phyloP scores from a whole-genome alignment of 2,888 invertebrate genomes.

The Molorchus minor region DNA sequence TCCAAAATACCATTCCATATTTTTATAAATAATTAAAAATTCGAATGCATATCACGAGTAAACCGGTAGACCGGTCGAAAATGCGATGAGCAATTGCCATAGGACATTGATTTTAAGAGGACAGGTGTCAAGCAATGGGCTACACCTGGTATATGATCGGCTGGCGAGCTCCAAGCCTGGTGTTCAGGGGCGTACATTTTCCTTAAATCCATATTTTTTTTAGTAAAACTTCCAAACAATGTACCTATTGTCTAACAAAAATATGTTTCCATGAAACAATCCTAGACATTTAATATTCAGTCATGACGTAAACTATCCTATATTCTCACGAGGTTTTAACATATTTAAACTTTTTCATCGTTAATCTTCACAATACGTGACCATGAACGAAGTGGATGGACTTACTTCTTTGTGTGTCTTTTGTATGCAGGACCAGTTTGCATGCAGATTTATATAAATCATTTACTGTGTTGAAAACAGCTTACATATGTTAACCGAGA shows the following conservation, averaged over 20 bases:
- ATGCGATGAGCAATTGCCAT: constrained; percentile 57
- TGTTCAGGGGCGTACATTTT: constrained; percentile 46
- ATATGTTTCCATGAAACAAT: too few relatives aligned
- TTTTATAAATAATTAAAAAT: constrained; percentile 15
- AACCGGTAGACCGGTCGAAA: constrained; percentile 52
- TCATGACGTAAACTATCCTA: too few relatives aligned
- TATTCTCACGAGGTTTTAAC: constrained; percentile 18
- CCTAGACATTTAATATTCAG: too few relatives aligned
- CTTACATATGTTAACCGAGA: constrained; percentile 39
- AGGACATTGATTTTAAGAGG: constrained; percentile 61
- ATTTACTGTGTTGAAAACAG: constrained; percentile 39
- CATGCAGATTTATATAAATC: constrained; percentile 33
- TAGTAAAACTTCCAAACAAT: too few relatives aligned
- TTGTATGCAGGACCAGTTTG: constrained; percentile 38
- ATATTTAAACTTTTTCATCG: constrained; percentile 10
- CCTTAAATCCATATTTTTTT: too few relatives aligned
- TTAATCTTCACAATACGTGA: constrained; percentile 40
- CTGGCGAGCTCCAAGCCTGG: constrained; percentile 46
- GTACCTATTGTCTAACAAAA: too few relatives aligned
- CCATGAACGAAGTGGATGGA: constrained; percentile 43
- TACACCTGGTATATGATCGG: constrained; percentile 61
- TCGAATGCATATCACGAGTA: constrained; percentile 17
- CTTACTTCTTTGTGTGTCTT: constrained; percentile 44
- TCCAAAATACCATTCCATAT: background rate
- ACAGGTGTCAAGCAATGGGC: constrained; percentile 59